A percentile compares a stretch with the other conserved stretches of the same genome.
Conservation (phyloP, 1,140 invertebrate species). For the Carposina sasakii region DNA sequence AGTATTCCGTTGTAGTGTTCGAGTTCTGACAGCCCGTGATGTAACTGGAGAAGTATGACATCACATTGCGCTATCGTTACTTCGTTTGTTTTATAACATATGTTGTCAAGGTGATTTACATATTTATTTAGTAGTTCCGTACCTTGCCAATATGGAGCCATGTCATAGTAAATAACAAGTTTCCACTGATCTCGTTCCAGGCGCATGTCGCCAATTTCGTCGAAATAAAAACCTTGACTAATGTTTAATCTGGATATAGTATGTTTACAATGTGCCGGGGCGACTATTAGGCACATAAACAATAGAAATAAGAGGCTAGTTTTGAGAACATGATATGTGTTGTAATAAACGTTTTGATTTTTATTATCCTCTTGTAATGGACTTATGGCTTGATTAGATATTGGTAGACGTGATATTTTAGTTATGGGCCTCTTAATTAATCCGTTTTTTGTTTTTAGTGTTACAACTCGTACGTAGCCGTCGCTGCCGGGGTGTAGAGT, state of each 20-base stretch:
- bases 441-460: slow-evolving; percentile 24
- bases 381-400: no score
- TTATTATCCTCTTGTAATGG: not conserved
- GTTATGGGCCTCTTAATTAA: slow-evolving; percentile 24
- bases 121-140: not conserved
- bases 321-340: not conserved
- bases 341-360: not conserved
- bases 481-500: slow-evolving; percentile 22
- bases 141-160: slow-evolving; percentile 1
- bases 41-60: no score
- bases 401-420: slow-evolving; percentile 24
- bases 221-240: not conserved
- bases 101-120: not conserved
- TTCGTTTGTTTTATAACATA: not conserved
- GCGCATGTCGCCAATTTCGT: not conserved
- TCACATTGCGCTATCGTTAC: no score
- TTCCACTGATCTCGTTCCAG: not conserved
- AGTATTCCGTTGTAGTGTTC: no score
- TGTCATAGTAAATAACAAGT: not conserved
- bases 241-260: not conserved
- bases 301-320: not conserved
- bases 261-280: not conserved
- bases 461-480: slow-evolving; percentile 15
- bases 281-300: not conserved
- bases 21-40: no score